Conservation (phyloP, 2,113 vertebrate genomes). For the Odobenus rosmarus region DNA sequence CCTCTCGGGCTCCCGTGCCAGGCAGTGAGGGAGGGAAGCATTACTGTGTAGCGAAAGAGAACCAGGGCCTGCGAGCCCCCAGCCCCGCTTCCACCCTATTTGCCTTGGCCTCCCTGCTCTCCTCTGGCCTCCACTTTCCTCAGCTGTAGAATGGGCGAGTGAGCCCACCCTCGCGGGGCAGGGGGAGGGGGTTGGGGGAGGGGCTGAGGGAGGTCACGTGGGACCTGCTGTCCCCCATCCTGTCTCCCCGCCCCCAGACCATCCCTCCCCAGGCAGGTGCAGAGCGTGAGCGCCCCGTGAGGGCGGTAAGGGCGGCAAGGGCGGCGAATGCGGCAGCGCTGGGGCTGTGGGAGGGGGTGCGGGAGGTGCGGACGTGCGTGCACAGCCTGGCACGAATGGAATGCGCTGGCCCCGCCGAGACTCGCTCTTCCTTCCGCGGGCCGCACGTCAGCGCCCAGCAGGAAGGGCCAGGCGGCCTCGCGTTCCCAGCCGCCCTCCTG, state of each 20-base stretch:
- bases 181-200: no score
- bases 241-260: background rate
- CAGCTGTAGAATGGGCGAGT: background rate
- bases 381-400: constrained; percentile 17
- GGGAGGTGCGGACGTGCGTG: constrained; percentile 27
- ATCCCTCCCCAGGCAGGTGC: no score
- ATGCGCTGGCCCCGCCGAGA: background rate
- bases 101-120: background rate
- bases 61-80: rapidly evolving
- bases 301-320: background rate
- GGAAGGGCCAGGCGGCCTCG: constrained; percentile 45
- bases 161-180: no score
- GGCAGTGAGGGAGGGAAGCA: background rate
- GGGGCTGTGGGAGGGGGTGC: background rate
- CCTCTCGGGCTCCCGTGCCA: background rate
- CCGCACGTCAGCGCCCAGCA: constrained; percentile 33
- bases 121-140: background rate
- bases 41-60: rapidly evolving
- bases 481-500: constrained; percentile 26
- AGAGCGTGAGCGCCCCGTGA: rapidly evolving
- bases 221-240: rapidly evolving
- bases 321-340: background rate
- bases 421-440: constrained; percentile 58
- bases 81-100: background rate
- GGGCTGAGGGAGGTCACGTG: rapidly evolving